Evolutionary conservation across 2,888 invertebrate species (phyloP), one percentile per base, ranked within the genome.

Genomic region (Polydrusus pterygomalis): DNA sequence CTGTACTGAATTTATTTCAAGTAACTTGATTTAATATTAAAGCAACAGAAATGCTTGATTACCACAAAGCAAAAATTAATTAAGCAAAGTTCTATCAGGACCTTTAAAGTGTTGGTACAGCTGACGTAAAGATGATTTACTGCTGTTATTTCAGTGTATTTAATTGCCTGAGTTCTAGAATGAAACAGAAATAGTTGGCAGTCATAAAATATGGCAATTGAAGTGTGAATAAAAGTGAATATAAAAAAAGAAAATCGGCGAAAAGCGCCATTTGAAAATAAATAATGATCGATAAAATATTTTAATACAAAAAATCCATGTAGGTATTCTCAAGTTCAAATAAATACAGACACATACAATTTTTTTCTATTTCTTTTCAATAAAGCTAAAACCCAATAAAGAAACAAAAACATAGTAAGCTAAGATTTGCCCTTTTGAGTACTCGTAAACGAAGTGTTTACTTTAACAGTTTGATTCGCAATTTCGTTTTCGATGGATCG

Each of bases 401-500:
- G 74, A 69, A 74, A 74, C 64, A 74, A 74, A 69, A 74, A 74
- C 68, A 68, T 2, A 18, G 47, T 70, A 58, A 15, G 69, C 70
- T 54, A 18, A 47, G 63, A 63, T 74, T 74, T 74, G 49, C 74
- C 74, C 68, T 70, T 74, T 70, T 69, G 69, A 70, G 74, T 63
- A 70, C 75, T 70, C 68, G 38, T 51, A 71, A 77, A 77, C 74
- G 74, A 77, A 77, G 77, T 77, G 77, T 77, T 77, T 77, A 75
- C 77, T 74, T 75, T 74, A 74, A 64, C 74, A 74, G 77, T 77
- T 77, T 77, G 77, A 77, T 70, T 77, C 74, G 74, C 77, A 77
- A 77, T 77, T 77, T 77, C 73, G 77, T 65, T 77, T 74, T 70
- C 75, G 18, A 70, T 47, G 54, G 62, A 43, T 45, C 60, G 69